Percentiles rank a stretch among this genome's conserved stretches.
These are phyloP conservation scores for Cricetomys ansorgei DNA, from an alignment of 2,113 vertebrate species.

Conservation along the genomic window DNA sequence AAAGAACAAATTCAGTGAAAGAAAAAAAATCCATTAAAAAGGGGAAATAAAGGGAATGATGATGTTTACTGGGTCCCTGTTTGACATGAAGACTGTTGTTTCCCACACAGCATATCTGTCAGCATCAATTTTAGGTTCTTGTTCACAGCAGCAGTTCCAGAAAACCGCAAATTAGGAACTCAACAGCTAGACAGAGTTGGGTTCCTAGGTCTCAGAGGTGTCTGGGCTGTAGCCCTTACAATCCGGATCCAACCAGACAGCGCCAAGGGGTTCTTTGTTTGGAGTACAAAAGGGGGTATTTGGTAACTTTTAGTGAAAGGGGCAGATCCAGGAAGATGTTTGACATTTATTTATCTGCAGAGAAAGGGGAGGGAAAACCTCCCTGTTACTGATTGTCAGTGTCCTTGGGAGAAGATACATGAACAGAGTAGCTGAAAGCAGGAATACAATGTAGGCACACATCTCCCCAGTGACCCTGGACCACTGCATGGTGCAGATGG, in stretches of 20 bases:
- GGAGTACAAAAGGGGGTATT: background rate
- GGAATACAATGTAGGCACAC: background rate
- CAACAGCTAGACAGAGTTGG: background rate
- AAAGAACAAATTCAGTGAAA: background rate
- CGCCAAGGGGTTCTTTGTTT: slow-evolving; percentile 19
- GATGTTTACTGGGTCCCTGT: background rate
- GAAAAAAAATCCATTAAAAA: background rate
- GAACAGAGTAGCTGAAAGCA: background rate
- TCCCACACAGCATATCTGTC: background rate
- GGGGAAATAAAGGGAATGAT: background rate
- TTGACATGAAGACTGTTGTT: background rate
- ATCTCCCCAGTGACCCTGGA: background rate
- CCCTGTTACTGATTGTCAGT: background rate
- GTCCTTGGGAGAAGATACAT: background rate
- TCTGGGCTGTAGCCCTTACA: background rate
- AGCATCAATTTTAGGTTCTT: slow-evolving; percentile 5
- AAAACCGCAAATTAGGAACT: slow-evolving; percentile 11
- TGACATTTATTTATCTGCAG: slow-evolving; percentile 23
- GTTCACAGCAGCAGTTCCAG: background rate
- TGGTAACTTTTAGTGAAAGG: slow-evolving; percentile 17
- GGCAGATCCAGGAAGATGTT: background rate
- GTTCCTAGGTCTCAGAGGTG: background rate
- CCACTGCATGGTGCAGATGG: too few relatives aligned
- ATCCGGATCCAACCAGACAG: background rate
- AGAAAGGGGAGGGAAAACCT: slow-evolving; percentile 30